Conservation (phyloP, 2,113 vertebrate genomes). For the Myrmecophaga tridactyla region DNA sequence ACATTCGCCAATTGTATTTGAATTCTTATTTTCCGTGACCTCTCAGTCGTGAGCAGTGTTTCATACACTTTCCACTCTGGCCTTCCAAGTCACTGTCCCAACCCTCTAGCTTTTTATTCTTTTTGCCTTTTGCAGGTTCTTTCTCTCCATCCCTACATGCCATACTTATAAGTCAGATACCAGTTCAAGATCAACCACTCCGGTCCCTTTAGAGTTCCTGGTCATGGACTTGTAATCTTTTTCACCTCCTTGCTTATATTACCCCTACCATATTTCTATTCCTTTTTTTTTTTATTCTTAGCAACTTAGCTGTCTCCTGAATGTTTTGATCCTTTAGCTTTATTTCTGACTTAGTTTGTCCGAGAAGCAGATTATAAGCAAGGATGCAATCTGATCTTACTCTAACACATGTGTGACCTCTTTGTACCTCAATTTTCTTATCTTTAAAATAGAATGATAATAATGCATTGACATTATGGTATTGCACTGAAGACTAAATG, state of each 20-base stretch:
- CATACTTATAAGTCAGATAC: not conserved
- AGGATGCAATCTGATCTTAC: not conserved
- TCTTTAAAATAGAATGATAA: not conserved
- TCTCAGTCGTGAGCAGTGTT: not conserved
- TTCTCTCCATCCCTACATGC: not conserved
- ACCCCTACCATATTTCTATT: not conserved
- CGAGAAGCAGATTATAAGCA: not conserved
- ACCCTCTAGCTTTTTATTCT: not conserved
- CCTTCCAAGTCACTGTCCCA: not conserved
- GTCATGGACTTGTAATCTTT: accelerated
- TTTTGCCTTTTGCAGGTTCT: not conserved
- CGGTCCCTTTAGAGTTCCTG: not conserved
- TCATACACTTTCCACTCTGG: not conserved
- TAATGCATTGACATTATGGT: not conserved
- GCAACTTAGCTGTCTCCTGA: not conserved
- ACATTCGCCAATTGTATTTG: not conserved
- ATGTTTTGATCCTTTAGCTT: not conserved
- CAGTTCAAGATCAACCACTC: accelerated
- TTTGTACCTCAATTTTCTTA: not conserved
- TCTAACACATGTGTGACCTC: not conserved
- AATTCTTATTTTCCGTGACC: not conserved
- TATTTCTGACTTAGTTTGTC: not conserved
- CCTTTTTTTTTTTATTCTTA: not conserved
- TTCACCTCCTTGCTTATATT: not conserved
- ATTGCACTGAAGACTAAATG: not conserved